phyloP scores from a whole-genome alignment of 1,140 invertebrate species.

The Pantala flavescens region DNA sequence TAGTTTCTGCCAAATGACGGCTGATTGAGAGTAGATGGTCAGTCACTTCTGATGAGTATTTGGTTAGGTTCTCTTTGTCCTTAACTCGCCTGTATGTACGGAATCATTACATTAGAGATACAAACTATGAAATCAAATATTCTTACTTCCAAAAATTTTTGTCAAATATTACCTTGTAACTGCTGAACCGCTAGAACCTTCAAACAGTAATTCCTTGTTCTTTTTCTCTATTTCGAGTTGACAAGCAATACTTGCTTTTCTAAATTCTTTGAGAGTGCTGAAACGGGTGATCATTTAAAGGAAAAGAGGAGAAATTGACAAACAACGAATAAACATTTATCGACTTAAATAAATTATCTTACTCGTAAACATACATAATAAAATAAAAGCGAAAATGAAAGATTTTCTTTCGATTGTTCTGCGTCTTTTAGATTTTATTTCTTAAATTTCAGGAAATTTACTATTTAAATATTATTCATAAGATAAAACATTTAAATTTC shows the following conservation, averaged over 20 bases:
- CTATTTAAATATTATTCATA: no score
- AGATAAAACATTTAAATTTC: no score
- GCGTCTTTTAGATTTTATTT: no score
- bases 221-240: conserved; percentile 63
- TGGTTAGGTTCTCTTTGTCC: conserved; percentile 50
- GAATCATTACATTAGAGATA: conserved; percentile 6
- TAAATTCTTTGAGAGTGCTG: conserved; percentile 59
- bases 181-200: conserved; percentile 46
- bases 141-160: background rate
- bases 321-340: no score
- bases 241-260: conserved; percentile 62
- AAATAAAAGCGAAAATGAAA: no score
- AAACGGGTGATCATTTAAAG: conserved; percentile 23
- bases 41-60: conserved; percentile 60
- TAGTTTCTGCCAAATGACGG: conserved; percentile 72
- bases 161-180: conserved; percentile 34
- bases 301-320: no score
- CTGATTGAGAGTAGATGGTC: conserved; percentile 75
- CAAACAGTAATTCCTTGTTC: conserved; percentile 56
- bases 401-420: no score
- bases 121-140: background rate
- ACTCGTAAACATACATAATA: no score
- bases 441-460: no score
- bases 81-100: conserved; percentile 35
- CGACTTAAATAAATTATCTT: no score